These are phyloP conservation scores for Cyclina sinensis DNA, from an alignment of 1,140 invertebrate genomes.

Conservation along the genomic window DNA sequence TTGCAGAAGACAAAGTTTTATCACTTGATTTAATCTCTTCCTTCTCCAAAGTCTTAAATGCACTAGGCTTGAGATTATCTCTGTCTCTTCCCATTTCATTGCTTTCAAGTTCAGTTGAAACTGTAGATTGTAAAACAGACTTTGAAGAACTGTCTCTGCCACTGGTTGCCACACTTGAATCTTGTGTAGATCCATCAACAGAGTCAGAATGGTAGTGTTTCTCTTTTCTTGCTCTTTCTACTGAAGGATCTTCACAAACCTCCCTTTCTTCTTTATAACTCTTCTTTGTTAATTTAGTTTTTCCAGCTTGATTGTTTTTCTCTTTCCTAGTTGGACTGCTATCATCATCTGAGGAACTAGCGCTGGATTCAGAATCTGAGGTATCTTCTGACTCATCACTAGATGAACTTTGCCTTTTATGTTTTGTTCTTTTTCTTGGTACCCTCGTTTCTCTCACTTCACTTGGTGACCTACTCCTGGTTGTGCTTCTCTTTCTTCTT, in stretches of 20 bases:
- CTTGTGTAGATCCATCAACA: conserved; percentile 1
- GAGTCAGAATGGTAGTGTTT: background rate
- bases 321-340: background rate
- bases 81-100: too few species aligned
- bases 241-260: too few species aligned
- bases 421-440: background rate
- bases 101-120: too few species aligned
- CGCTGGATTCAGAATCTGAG: conserved; percentile 24
- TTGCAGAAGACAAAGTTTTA: background rate
- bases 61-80: too few species aligned
- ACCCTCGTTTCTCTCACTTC: background rate
- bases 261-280: background rate
- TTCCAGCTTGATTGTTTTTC: background rate
- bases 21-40: too few species aligned
- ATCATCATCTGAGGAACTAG: conserved; percentile 30
- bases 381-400: background rate
- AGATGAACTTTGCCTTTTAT: conserved; percentile 23
- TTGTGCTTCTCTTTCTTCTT: conserved; percentile 18
- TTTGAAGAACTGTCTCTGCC: too few species aligned
- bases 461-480: conserved; percentile 21
- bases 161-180: background rate
- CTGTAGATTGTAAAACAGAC: too few species aligned
- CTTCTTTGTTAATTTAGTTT: background rate
- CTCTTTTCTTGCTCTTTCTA: too few species aligned
- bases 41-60: too few species aligned